Conservation (phyloP, 2,797 vertebrate species). For the Ptychadena robeensis region DNA sequence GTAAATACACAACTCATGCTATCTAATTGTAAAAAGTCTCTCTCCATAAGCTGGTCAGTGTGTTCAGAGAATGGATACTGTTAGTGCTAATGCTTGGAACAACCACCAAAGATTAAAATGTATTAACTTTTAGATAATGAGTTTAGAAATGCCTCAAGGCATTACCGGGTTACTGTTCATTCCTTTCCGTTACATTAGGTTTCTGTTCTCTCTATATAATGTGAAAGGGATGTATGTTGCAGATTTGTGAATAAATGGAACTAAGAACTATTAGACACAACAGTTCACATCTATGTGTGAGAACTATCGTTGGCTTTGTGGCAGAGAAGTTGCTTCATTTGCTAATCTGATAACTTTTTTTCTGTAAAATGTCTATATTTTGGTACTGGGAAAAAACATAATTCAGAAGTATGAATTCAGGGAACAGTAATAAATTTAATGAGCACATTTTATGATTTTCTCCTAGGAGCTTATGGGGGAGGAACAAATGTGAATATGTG, state of each 20-base stretch:
- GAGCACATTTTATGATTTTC: not conserved
- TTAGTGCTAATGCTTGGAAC: no score
- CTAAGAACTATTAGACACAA: not conserved
- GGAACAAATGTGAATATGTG: conserved; percentile 1
- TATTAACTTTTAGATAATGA: no score
- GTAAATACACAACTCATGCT: no score
- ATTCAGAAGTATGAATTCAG: not conserved
- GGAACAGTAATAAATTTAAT: not conserved
- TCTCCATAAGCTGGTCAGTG: no score
- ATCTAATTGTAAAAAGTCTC: no score
- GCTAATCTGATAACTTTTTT: not conserved
- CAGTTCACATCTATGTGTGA: not conserved
- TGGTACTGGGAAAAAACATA: not conserved
- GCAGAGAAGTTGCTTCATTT: not conserved
- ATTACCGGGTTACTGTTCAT: no score
- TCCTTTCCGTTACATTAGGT: no score
- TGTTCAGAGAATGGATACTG: no score
- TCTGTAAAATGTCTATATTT: not conserved
- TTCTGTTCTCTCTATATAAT: not conserved
- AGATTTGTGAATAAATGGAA: not conserved
- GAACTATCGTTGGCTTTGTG: not conserved
- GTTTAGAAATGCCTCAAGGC: no score
- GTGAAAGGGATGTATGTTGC: not conserved
- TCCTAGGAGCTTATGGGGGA: not conserved
- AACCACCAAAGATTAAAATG: no score